Conservation (phyloP, 2,797 vertebrate species). For the Eutrigla gurnardus region DNA sequence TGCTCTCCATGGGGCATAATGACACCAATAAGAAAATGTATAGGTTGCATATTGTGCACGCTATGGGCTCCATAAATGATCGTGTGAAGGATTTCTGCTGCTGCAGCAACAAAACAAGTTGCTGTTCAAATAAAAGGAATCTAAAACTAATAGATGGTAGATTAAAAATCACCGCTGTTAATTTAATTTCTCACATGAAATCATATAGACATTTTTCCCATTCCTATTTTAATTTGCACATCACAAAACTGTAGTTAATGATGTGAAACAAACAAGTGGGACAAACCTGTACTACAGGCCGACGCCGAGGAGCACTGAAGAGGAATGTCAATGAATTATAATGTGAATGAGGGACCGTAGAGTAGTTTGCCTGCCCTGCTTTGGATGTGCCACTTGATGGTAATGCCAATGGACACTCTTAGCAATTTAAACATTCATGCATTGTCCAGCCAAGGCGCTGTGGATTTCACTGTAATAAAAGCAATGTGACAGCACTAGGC, state of each 20-base stretch:
- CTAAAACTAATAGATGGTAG: neutral
- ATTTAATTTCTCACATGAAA: slow-evolving; percentile 23
- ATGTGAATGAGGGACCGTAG: slow-evolving; percentile 72
- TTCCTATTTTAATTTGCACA: slow-evolving; percentile 57
- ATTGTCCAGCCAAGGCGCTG: slow-evolving; percentile 86
- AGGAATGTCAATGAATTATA: slow-evolving; percentile 78
- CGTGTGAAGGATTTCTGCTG: slow-evolving; percentile 38
- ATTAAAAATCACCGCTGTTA: slow-evolving; percentile 27
- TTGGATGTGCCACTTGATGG: slow-evolving; percentile 85
- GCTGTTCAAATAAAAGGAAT: slow-evolving; percentile 4
- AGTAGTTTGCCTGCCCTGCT: slow-evolving; percentile 71
- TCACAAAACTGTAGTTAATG: slow-evolving; percentile 40
- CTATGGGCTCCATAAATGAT: slow-evolving; percentile 47
- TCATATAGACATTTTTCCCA: slow-evolving; percentile 20
- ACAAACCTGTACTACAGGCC: slow-evolving; percentile 59
- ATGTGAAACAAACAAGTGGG: slow-evolving; percentile 59
- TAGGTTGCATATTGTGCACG: slow-evolving; percentile 57
- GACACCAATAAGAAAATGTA: slow-evolving; percentile 56
- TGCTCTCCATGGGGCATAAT: slow-evolving; percentile 60
- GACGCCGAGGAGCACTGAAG: slow-evolving; percentile 69
- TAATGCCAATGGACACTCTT: slow-evolving; percentile 88
- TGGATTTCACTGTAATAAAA: slow-evolving; percentile 85
- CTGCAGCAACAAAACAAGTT: slow-evolving; percentile 20
- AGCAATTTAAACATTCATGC: slow-evolving; percentile 92
- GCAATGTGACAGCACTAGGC: slow-evolving; percentile 87